Conservation (phyloP, 1,140 invertebrate species). For the Homarus americanus region DNA sequence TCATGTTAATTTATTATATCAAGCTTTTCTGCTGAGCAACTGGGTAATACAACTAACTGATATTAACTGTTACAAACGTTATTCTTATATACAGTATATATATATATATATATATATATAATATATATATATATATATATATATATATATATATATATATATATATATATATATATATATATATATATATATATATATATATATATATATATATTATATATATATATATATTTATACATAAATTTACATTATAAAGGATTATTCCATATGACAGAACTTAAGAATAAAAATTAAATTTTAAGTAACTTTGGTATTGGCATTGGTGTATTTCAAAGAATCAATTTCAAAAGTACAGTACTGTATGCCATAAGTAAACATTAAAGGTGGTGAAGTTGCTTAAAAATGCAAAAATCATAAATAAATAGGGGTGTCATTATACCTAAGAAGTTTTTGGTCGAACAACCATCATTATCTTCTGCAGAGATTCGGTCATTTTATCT, state of each 20-base stretch:
- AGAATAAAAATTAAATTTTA: neutral
- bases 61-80: no score
- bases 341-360: neutral
- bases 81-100: neutral
- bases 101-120: neutral
- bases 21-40: no score
- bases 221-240: no score
- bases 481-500: conserved; percentile 29
- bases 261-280: neutral
- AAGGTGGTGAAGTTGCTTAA: neutral
- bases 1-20: neutral
- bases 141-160: neutral
- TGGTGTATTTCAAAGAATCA: neutral
- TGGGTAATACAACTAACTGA: no score
- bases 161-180: neutral
- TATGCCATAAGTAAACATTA: neutral
- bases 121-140: neutral
- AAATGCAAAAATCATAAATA: neutral
- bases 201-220: neutral
- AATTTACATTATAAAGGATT: neutral
- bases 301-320: neutral
- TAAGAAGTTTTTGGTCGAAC: conserved; percentile 44
- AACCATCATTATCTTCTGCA: conserved; percentile 56
- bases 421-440: conserved; percentile 28
- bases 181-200: neutral